Evolutionary conservation across 2,113 vertebrate genomes (phyloP).

Genomic region (Hippoglossus stenolepis): DNA sequence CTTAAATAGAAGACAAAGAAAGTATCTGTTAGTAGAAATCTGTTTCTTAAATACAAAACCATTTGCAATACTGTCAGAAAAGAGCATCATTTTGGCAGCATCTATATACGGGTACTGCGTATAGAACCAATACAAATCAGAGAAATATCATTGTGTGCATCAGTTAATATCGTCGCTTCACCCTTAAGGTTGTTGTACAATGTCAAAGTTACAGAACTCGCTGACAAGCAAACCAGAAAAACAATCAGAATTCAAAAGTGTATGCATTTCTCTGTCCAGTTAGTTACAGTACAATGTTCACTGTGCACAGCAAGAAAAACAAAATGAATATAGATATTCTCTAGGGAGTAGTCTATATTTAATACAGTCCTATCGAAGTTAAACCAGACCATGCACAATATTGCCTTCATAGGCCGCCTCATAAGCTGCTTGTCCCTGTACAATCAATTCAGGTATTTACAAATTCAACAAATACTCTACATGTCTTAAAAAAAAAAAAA

Average conservation of each 20-base stretch:
- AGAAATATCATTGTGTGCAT: constrained; percentile 44
- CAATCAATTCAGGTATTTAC: constrained; percentile 90
- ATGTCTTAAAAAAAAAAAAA: constrained; percentile 87
- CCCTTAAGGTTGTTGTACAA: constrained; percentile 35
- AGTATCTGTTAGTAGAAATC: constrained; percentile 81
- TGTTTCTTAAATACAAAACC: constrained; percentile 86
- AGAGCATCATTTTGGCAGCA: constrained; percentile 78
- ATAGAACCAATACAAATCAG: constrained; percentile 65
- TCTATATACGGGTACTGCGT: constrained; percentile 64
- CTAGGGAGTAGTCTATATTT: constrained; percentile 77
- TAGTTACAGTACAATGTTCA: constrained; percentile 73
- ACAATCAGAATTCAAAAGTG: constrained; percentile 27
- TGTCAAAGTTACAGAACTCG: constrained; percentile 41
- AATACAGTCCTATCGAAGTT: constrained; percentile 84
- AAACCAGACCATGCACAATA: constrained; percentile 84
- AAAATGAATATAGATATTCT: constrained; percentile 62
- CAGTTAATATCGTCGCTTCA: constrained; percentile 18
- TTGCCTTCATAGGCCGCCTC: constrained; percentile 78
- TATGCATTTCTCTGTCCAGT: constrained; percentile 55
- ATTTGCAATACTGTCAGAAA: constrained; percentile 84
- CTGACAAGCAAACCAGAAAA: constrained; percentile 55
- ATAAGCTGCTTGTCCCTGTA: constrained; percentile 78
- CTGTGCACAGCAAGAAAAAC: constrained; percentile 84
- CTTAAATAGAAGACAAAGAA: constrained; percentile 75
- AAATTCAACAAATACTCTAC: constrained; percentile 96